These are phyloP conservation scores for Mycetomoellerius zeteki DNA, from an alignment of 1,140 invertebrate species.

Conservation along the genomic window DNA sequence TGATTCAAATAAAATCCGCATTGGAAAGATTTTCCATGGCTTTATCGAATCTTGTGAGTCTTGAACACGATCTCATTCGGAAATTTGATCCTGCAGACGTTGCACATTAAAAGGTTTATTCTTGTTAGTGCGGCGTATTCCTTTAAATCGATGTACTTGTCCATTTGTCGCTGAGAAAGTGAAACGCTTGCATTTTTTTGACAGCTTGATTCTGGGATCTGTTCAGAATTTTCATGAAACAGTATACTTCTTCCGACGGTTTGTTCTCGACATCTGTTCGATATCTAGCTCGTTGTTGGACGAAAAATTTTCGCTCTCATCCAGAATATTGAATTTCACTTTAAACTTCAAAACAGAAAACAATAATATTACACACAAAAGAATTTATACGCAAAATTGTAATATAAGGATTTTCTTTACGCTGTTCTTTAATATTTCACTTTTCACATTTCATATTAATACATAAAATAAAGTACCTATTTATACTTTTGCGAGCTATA, in stretches of 20 bases:
- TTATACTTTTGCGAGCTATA: neutral
- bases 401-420: neutral
- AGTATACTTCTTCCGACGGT: neutral
- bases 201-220: constrained; percentile 26
- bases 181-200: constrained; percentile 27
- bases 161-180: constrained; percentile 35
- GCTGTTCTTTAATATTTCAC: neutral
- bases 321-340: constrained; percentile 66
- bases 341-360: constrained; percentile 55
- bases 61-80: constrained; percentile 65
- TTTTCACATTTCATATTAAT: neutral
- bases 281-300: constrained; percentile 55
- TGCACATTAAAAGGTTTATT: constrained; percentile 61
- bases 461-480: neutral
- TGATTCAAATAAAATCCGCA: constrained; percentile 59
- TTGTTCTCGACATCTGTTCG: neutral
- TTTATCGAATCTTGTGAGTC: constrained; percentile 67
- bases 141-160: constrained; percentile 67
- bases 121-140: constrained; percentile 63
- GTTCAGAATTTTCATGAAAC: constrained; percentile 17
- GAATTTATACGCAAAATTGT: neutral
- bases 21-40: constrained; percentile 54
- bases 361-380: neutral
- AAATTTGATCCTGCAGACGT: constrained; percentile 69
- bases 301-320: constrained; percentile 71